These are phyloP conservation scores for Tyrannus savana DNA, from an alignment of 2,113 vertebrate genomes.

Conservation along the genomic window DNA sequence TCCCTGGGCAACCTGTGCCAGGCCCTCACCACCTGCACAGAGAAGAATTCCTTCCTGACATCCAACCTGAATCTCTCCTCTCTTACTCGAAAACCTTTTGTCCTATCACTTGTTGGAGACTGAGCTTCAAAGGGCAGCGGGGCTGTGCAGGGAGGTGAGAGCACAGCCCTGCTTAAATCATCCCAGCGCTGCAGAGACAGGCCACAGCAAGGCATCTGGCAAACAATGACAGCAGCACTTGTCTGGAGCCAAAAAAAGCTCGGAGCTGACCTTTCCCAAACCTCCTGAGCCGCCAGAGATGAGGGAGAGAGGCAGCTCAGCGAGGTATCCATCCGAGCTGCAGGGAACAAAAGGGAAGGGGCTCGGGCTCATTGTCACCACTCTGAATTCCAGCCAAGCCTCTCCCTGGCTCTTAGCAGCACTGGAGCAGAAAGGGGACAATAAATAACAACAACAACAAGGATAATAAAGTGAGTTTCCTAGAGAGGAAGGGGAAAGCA, in stretches of 20 bases:
- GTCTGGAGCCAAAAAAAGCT: background rate
- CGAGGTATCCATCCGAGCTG: background rate
- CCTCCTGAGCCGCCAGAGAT: background rate
- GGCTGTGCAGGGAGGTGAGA: background rate
- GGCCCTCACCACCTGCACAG: background rate
- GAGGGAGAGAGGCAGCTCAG: background rate
- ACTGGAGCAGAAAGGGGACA: background rate
- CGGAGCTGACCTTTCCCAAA: constrained; percentile 48
- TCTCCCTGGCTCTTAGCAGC: background rate
- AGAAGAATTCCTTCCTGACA: background rate
- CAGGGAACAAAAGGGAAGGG: background rate
- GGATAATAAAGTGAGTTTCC: background rate
- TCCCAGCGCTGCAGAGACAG: background rate
- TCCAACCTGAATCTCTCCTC: background rate
- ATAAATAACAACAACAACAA: background rate
- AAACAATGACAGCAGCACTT: background rate
- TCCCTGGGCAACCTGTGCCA: background rate
- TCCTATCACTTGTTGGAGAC: background rate
- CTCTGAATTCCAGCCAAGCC: background rate
- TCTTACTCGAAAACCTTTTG: background rate
- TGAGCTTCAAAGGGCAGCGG: background rate
- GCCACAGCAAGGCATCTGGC: background rate
- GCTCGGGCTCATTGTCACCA: background rate
- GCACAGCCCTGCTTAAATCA: background rate
- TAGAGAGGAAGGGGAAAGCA: background rate